A percentile compares a stretch with the other conserved stretches of the same genome.
These are phyloP conservation scores for Cabera pusaria DNA, from an alignment of 2,888 invertebrate species.

Conservation along the genomic window DNA sequence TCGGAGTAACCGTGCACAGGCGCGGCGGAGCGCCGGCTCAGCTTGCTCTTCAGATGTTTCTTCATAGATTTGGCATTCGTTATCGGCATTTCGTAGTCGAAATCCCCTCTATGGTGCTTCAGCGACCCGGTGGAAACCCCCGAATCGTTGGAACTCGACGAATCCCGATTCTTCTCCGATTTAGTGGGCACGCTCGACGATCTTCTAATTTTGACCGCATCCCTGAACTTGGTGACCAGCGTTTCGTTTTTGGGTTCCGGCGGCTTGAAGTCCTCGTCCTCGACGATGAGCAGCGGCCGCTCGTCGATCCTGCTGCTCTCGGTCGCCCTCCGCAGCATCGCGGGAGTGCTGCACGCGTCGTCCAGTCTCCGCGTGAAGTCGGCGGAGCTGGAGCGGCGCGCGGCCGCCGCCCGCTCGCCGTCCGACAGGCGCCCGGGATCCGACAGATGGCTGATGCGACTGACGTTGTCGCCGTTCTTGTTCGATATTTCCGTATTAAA, in stretches of 20 bases:
- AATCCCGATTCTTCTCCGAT: conserved; percentile 86
- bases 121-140: conserved; percentile 87
- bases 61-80: conserved; percentile 75
- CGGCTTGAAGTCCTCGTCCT: conserved; percentile 64
- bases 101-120: conserved; percentile 84
- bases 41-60: conserved; percentile 70
- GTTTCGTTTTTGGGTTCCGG: conserved; percentile 73
- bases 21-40: conserved; percentile 68
- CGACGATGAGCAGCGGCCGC: conserved; percentile 45
- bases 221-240: conserved; percentile 71
- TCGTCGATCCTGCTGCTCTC: conserved; percentile 69
- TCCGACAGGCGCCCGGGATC: conserved; percentile 73
- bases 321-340: conserved; percentile 63
- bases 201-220: conserved; percentile 85
- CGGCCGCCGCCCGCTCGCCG: conserved; percentile 66
- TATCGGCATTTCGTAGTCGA: conserved; percentile 84
- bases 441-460: conserved; percentile 81
- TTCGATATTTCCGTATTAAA: conserved; percentile 66
- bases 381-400: conserved; percentile 84
- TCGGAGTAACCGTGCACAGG: conserved; percentile 83
- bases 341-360: conserved; percentile 75
- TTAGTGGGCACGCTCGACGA: conserved; percentile 88
- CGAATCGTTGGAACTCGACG: conserved; percentile 88
- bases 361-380: conserved; percentile 85
- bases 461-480: conserved; percentile 76